Conservation (phyloP, 2,888 invertebrate species). For the Chloromyia formosa region DNA sequence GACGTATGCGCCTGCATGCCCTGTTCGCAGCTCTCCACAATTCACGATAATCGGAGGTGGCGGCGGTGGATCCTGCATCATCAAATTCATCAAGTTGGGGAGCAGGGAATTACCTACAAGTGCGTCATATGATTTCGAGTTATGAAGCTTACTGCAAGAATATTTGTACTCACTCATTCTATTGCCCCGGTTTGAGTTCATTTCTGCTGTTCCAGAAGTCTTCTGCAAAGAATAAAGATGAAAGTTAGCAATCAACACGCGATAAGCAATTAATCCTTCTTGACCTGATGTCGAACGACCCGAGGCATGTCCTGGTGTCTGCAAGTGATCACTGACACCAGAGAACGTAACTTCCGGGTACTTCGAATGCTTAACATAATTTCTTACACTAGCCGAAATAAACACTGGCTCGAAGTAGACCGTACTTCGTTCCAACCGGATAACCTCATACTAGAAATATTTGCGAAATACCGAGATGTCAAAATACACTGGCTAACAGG, state of each 20-base stretch:
- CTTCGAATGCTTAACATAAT: not conserved
- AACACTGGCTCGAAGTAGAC: not conserved
- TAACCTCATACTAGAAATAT: not conserved
- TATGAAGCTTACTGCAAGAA: not conserved
- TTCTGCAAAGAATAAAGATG: not conserved
- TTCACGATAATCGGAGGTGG: constrained; percentile 61
- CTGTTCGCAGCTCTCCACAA: constrained; percentile 69
- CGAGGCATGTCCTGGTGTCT: not conserved
- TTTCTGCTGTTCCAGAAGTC: not conserved
- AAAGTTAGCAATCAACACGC: too few relatives aligned
- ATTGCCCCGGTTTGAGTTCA: constrained; percentile 10
- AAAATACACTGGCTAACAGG: too few relatives aligned
- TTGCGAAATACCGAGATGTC: not conserved
- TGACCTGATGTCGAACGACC: not conserved
- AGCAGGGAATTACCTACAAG: not conserved
- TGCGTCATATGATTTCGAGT: not conserved
- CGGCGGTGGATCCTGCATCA: constrained; percentile 58
- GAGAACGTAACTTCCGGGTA: too few relatives aligned
- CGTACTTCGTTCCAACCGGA: not conserved
- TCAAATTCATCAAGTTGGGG: not conserved
- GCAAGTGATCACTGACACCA: not conserved
- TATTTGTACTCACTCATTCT: constrained; percentile 14
- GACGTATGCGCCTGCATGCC: constrained; percentile 68
- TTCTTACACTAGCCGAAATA: not conserved
- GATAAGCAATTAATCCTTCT: too few relatives aligned